Evolutionary conservation across 2,113 vertebrate genomes (phyloP).

Genomic region (Oncorhynchus mykiss): DNA sequence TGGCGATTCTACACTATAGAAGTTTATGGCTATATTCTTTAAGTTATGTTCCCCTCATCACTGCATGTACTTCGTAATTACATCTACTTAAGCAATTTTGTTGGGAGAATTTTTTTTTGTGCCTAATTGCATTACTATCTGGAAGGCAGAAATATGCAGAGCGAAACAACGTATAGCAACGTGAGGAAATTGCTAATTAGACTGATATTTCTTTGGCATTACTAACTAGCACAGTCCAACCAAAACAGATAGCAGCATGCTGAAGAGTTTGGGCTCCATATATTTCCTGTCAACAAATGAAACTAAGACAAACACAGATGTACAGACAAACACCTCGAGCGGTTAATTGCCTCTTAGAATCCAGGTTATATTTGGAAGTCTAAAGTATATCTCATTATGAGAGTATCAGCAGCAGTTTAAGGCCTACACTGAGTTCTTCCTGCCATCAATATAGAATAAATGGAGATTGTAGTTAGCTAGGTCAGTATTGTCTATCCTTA

Average conservation of each 20-base stretch:
- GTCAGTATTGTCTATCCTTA: conserved; percentile 5
- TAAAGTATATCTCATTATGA: not conserved
- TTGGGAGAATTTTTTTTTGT: conserved; percentile 47
- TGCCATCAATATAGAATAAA: not conserved
- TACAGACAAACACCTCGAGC: conserved; percentile 42
- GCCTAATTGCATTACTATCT: conserved; percentile 79
- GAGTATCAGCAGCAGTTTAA: not conserved
- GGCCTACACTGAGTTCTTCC: not conserved
- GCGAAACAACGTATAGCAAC: conserved; percentile 71
- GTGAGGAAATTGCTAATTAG: conserved; percentile 72
- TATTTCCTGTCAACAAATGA: conserved; percentile 43
- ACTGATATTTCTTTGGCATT: conserved; percentile 67
- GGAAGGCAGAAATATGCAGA: conserved; percentile 73
- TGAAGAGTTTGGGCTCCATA: conserved; percentile 43
- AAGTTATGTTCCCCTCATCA: conserved; percentile 64
- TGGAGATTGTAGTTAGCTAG: not conserved
- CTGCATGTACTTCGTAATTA: conserved; percentile 71
- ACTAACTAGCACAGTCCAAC: conserved; percentile 54
- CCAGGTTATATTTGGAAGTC: not conserved
- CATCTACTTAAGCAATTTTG: conserved; percentile 74
- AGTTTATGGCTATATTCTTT: conserved; percentile 58
- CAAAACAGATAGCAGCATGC: conserved; percentile 47
- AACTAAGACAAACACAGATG: conserved; percentile 67
- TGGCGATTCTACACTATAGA: conserved; percentile 31
- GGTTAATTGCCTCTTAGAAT: not conserved